A percentile compares a stretch with the other conserved stretches of the same genome.
phyloP scores from a whole-genome alignment of 2,113 vertebrate genomes.

The Geococcyx californianus region DNA sequence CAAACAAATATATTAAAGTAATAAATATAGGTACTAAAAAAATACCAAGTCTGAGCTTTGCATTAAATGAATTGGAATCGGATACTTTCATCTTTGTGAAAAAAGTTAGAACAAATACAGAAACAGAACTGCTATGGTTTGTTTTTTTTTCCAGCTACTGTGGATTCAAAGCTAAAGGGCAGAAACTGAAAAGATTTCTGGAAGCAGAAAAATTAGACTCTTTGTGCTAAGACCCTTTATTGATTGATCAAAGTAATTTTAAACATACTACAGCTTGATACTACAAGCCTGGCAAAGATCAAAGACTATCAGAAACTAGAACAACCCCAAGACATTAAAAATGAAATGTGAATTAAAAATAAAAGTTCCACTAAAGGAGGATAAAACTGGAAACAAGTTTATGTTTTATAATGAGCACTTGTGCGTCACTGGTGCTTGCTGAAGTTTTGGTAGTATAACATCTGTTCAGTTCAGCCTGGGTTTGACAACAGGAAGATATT shows the following conservation, averaged over 20 bases:
- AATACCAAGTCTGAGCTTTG: background rate
- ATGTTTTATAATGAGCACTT: background rate
- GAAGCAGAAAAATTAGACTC: background rate
- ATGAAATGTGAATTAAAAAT: background rate
- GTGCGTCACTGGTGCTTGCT: background rate
- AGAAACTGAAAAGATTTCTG: background rate
- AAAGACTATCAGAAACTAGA: background rate
- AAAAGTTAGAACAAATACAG: background rate
- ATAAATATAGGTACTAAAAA: background rate
- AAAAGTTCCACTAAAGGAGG: background rate
- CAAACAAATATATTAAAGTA: background rate
- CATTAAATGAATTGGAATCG: background rate
- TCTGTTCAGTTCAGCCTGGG: background rate
- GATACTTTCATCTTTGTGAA: background rate
- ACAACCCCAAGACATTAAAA: background rate
- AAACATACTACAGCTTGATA: background rate
- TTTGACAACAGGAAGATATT: background rate
- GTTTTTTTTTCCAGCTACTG: background rate
- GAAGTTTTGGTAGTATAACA: background rate
- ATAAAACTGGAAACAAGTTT: background rate
- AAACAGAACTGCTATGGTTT: background rate
- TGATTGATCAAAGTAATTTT: conserved; percentile 17
- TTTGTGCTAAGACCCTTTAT: background rate
- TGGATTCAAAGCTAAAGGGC: background rate
- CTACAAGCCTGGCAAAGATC: background rate